Conservation (phyloP, 2,888 invertebrate species). For the Agonopterix subpropinquella region DNA sequence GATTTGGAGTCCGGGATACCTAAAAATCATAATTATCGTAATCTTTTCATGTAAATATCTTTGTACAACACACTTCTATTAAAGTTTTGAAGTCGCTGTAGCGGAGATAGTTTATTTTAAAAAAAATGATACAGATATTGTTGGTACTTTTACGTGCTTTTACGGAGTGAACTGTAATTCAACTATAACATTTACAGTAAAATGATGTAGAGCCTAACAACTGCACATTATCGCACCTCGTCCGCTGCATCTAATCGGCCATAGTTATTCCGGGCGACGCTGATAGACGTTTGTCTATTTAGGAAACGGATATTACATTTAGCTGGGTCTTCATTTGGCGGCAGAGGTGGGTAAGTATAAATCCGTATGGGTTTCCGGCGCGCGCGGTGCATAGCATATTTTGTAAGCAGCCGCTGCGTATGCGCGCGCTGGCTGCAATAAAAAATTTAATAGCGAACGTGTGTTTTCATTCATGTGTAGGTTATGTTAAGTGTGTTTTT, state of each 20-base stretch:
- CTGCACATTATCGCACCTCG: background rate
- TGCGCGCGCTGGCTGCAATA: conserved; percentile 51
- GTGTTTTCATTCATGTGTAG: conserved; percentile 48
- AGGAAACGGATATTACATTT: conserved; percentile 76
- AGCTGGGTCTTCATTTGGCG: conserved; percentile 71
- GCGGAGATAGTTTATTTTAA: too few species aligned
- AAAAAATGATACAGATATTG: too few species aligned
- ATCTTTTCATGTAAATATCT: too few species aligned
- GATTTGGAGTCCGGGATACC: too few species aligned
- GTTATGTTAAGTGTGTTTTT: conserved; percentile 43
- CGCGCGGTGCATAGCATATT: conserved; percentile 67
- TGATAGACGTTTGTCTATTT: conserved; percentile 74
- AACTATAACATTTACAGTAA: too few species aligned
- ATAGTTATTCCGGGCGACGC: conserved; percentile 70
- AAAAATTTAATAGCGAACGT: conserved; percentile 58
- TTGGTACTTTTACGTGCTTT: too few species aligned
- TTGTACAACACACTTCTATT: too few species aligned
- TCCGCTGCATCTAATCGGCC: conserved; percentile 55
- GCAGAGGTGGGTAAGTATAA: conserved; percentile 69
- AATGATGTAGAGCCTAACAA: too few species aligned
- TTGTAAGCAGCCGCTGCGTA: conserved; percentile 60
- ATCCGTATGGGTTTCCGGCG: conserved; percentile 55
- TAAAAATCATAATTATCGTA: too few species aligned
- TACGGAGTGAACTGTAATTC: too few species aligned
- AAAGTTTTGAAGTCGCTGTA: too few species aligned